phyloP scores from a whole-genome alignment of 2,888 invertebrate genomes.

The Lydus trimaculatus region DNA sequence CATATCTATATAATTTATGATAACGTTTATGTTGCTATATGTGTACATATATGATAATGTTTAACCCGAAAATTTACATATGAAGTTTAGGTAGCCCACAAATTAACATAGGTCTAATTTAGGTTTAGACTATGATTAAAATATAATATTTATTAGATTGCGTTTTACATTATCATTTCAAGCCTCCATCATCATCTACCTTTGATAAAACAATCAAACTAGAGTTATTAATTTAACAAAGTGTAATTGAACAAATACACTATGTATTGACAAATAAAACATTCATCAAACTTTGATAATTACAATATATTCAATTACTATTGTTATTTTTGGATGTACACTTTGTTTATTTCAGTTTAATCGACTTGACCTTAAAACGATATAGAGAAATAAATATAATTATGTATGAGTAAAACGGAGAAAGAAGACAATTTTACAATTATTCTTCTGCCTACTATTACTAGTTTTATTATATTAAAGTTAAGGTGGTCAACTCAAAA shows the following conservation, averaged over 20 bases:
- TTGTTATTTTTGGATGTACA: background rate
- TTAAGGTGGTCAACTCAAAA: background rate
- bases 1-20: background rate
- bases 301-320: background rate
- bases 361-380: too few species aligned
- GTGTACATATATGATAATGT: constrained; percentile 31
- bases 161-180: constrained; percentile 29
- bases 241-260: background rate
- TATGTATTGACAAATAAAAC: background rate
- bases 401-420: too few species aligned
- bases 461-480: background rate
- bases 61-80: constrained; percentile 45
- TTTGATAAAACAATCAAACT: background rate
- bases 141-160: constrained; percentile 47
- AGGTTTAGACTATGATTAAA: constrained; percentile 43
- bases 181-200: background rate
- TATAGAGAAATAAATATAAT: too few species aligned
- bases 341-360: too few species aligned
- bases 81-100: constrained; percentile 42
- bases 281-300: background rate
- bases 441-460: too few species aligned
- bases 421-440: too few species aligned
- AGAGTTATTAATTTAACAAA: background rate
- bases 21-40: background rate
- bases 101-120: constrained; percentile 49